A percentile compares a stretch with the other conserved stretches of the same genome.
phyloP scores from a whole-genome alignment of 2,888 invertebrate species.

The Spatulosminthurus flaviceps region DNA sequence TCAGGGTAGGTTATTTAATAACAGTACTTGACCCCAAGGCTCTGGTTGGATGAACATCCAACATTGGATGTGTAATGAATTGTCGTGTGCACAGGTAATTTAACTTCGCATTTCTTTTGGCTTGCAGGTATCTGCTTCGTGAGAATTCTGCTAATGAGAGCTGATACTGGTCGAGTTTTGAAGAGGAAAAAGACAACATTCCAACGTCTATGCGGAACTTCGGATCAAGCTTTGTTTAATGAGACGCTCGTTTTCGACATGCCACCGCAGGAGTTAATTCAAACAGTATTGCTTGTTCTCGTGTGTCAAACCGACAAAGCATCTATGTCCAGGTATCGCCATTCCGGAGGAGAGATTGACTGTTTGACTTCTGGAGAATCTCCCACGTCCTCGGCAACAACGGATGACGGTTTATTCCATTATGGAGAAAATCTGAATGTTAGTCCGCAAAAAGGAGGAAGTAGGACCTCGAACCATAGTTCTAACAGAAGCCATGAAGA shows the following conservation, averaged over 20 bases:
- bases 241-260: constrained; percentile 65
- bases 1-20: no score
- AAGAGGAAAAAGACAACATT: constrained; percentile 65
- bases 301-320: constrained; percentile 62
- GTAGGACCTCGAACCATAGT: constrained; percentile 1
- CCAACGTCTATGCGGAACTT: constrained; percentile 57
- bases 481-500: background rate
- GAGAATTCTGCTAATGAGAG: constrained; percentile 64
- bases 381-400: background rate
- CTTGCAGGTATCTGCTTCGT: constrained; percentile 64
- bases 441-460: background rate
- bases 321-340: constrained; percentile 28
- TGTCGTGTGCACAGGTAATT: background rate
- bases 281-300: constrained; percentile 64
- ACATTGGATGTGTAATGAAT: no score
- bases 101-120: background rate
- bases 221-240: constrained; percentile 64
- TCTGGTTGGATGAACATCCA: no score
- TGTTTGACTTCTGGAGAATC: constrained; percentile 1
- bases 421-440: constrained; percentile 58
- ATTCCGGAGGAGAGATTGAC: constrained; percentile 22
- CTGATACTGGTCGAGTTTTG: constrained; percentile 64
- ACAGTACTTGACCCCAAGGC: no score
- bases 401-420: constrained; percentile 59
- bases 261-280: constrained; percentile 64